Evolutionary conservation across 1,140 invertebrate species (phyloP), one percentile per base, ranked within the genome.

Genomic region (Euschistus heros): DNA sequence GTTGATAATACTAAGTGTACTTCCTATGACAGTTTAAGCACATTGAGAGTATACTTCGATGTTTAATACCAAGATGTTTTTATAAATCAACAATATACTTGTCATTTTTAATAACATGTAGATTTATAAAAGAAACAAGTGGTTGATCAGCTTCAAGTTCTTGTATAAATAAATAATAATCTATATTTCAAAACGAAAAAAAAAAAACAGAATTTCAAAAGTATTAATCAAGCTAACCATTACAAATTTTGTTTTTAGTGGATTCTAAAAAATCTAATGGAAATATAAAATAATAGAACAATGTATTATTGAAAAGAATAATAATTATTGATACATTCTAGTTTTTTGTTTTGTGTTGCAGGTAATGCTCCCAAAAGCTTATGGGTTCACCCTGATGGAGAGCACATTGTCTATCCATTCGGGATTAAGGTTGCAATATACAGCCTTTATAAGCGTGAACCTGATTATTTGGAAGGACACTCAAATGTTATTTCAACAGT

Each of bases 381-480:
- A 5, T 82, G 84, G 67, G 75, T 90, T 42, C 92, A 94, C 76
- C 88, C 89, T 0, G 82, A 91, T 74, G 79, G 84, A 26, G 76
- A 84, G 37, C 83, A 92, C 70, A 77, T 92, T 3, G 78, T 94
- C 2, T 94, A 92, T 76, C 83, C 91, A 0, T 80, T 93, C 73
- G 92, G 92, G 0, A 88, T 86, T 70, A 92, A 92, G 73, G 82
- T 94, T 10, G 84, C 86, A 17, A 84, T 94, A 42, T 85, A 86
- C 73, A 82, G 92, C 70, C 83, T 87, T 70, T 77, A 76, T 18
- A 84, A 81, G 2, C 84, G 85, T 70, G 80, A 83, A 69, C 90
- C 92, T 75, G 73, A 77, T 54, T 92, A 93, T 73, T 78, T 95
- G 30, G 81, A 82, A 50, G 91, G 91, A 0, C 92, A 95, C 72